phyloP scores from a whole-genome alignment of 2,888 invertebrate species.

The Galerucella nymphaeae region DNA sequence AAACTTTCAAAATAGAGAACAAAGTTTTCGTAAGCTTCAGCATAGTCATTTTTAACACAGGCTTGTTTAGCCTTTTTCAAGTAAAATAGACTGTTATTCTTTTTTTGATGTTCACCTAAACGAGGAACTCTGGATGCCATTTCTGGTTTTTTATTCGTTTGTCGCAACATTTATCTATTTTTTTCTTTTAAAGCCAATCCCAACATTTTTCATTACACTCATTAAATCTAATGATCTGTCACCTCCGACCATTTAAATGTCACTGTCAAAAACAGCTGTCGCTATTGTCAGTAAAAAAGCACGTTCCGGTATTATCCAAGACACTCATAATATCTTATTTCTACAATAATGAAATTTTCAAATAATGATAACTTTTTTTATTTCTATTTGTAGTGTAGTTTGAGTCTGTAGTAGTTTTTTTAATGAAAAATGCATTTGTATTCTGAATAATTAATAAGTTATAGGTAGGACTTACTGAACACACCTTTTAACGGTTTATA shows the following conservation, averaged over 20 bases:
- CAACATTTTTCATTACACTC: constrained; percentile 9
- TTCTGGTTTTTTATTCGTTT: constrained; percentile 10
- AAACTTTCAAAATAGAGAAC: constrained; percentile 53
- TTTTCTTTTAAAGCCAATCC: constrained; percentile 1
- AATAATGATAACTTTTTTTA: too few species aligned
- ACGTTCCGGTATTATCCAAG: not conserved
- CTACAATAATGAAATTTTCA: too few species aligned
- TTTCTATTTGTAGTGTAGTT: too few species aligned
- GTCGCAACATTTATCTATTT: constrained; percentile 4
- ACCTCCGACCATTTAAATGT: constrained; percentile 17
- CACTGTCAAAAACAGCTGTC: constrained; percentile 23
- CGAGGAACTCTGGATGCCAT: constrained; percentile 49
- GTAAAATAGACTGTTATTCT: constrained; percentile 46
- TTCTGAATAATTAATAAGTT: too few species aligned
- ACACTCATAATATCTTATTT: too few species aligned
- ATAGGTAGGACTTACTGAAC: not conserved
- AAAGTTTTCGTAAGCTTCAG: constrained; percentile 50
- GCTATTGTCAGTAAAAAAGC: not conserved
- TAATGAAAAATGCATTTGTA: too few species aligned
- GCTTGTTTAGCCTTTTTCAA: constrained; percentile 49
- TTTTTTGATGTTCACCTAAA: constrained; percentile 43
- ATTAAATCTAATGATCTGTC: constrained; percentile 14
- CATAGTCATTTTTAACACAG: constrained; percentile 46
- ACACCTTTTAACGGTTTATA: not conserved
- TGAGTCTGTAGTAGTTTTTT: too few species aligned